phyloP scores from a whole-genome alignment of 2,888 invertebrate species.

The Holacanthella duospinosa region DNA sequence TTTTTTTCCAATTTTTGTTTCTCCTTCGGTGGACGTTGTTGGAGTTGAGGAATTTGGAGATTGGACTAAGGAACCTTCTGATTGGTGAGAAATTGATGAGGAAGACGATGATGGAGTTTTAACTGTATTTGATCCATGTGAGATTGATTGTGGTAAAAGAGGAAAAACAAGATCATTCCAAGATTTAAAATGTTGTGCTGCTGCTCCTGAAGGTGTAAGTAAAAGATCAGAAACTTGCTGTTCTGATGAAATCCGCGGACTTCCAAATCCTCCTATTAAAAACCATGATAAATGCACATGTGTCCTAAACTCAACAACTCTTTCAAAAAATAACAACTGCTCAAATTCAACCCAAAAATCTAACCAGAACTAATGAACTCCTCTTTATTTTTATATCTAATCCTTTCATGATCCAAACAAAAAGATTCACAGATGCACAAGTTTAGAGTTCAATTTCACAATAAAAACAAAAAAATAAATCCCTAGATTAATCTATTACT shows the following conservation, averaged over 20 bases:
- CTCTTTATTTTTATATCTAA: too few relatives aligned
- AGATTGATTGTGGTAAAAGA: constrained; percentile 20
- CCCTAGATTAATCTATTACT: neutral
- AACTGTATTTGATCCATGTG: constrained; percentile 1
- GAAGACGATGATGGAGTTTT: neutral
- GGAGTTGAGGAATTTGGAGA: constrained; percentile 12
- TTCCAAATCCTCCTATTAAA: constrained; percentile 12
- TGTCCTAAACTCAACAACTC: neutral
- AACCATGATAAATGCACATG: neutral
- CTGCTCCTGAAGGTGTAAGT: constrained; percentile 17
- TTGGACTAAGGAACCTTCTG: constrained; percentile 8
- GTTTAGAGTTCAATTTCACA: too few relatives aligned
- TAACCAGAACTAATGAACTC: too few relatives aligned
- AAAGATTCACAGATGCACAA: neutral
- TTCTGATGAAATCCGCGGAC: neutral
- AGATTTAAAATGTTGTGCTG: constrained; percentile 28
- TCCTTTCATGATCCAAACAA: too few relatives aligned
- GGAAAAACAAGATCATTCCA: constrained; percentile 34
- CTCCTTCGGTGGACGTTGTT: constrained; percentile 9
- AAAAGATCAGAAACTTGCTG: constrained; percentile 17
- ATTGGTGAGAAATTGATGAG: neutral
- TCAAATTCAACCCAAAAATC: neutral
- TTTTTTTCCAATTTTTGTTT: neutral
- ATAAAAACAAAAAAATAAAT: neutral
- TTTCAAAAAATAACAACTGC: neutral